Evolutionary conservation across 2,797 vertebrate genomes (phyloP).

Genomic region (Rhabdophis nuchalis): DNA sequence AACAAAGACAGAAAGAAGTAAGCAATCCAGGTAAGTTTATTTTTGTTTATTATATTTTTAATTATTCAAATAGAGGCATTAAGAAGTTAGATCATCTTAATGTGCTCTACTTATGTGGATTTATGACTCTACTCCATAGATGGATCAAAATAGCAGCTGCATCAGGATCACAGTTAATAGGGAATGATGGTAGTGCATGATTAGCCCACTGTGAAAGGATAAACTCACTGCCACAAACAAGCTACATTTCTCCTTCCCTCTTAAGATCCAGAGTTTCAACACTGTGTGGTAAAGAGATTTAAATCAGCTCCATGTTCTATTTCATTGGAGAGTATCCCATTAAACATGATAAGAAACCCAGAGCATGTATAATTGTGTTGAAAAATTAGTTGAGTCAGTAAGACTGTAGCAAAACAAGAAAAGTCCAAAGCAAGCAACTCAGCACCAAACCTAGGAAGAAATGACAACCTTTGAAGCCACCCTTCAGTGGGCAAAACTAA

Average conservation of each 20-base stretch:
- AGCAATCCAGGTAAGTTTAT: conserved; percentile 67
- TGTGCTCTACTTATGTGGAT: neutral
- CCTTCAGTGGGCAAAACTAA: neutral
- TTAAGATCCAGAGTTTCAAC: too few relatives aligned
- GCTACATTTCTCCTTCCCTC: neutral
- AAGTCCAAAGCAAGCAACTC: neutral
- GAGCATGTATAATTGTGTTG: neutral
- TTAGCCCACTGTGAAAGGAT: neutral
- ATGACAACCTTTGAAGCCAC: neutral
- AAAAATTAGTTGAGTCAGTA: neutral
- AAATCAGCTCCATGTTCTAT: neutral
- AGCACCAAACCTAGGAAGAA: neutral
- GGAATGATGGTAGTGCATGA: neutral
- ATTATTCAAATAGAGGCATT: neutral
- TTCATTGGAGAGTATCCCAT: neutral
- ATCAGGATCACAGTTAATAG: neutral
- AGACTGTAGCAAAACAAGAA: neutral
- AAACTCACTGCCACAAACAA: neutral
- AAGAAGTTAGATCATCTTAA: neutral
- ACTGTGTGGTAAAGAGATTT: neutral
- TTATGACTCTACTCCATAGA: neutral
- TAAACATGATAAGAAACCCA: neutral
- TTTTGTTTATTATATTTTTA: neutral
- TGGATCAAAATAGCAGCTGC: neutral
- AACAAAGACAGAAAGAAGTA: conserved; percentile 56